phyloP scores from a whole-genome alignment of 2,888 invertebrate genomes.

The Julus scandinavius region DNA sequence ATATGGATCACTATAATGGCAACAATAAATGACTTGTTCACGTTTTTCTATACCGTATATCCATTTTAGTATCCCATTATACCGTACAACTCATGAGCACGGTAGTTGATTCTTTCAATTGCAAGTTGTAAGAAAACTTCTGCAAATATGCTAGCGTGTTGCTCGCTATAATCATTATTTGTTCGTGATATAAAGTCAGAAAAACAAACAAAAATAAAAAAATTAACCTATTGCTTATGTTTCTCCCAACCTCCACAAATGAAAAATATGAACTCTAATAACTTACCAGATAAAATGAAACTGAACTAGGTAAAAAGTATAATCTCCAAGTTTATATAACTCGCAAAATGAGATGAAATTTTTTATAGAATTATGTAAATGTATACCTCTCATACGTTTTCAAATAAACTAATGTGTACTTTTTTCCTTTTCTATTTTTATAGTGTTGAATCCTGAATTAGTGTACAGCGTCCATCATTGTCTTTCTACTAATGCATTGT shows the following conservation, averaged over 20 bases:
- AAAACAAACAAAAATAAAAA: background rate
- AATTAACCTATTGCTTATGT: background rate
- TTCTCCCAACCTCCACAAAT: background rate
- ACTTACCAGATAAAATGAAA: background rate
- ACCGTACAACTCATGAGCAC: too few species aligned
- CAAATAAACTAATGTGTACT: background rate
- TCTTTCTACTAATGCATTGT: conserved; percentile 50
- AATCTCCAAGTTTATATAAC: too few species aligned
- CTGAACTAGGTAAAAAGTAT: too few species aligned
- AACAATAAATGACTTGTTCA: too few species aligned
- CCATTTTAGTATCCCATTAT: too few species aligned
- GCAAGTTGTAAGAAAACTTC: too few species aligned
- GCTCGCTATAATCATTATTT: background rate
- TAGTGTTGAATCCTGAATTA: conserved; percentile 49
- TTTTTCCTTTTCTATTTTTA: conserved; percentile 17
- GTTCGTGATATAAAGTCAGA: background rate
- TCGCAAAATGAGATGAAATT: too few species aligned
- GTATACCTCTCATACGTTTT: background rate
- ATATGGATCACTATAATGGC: too few species aligned
- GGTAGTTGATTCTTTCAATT: too few species aligned
- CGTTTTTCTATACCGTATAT: too few species aligned
- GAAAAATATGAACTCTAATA: background rate
- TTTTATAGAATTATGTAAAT: too few species aligned
- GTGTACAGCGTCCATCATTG: conserved; percentile 51
- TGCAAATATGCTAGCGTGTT: too few species aligned